Conservation (phyloP, 2,113 vertebrate genomes). For the Cyanistes caeruleus region DNA sequence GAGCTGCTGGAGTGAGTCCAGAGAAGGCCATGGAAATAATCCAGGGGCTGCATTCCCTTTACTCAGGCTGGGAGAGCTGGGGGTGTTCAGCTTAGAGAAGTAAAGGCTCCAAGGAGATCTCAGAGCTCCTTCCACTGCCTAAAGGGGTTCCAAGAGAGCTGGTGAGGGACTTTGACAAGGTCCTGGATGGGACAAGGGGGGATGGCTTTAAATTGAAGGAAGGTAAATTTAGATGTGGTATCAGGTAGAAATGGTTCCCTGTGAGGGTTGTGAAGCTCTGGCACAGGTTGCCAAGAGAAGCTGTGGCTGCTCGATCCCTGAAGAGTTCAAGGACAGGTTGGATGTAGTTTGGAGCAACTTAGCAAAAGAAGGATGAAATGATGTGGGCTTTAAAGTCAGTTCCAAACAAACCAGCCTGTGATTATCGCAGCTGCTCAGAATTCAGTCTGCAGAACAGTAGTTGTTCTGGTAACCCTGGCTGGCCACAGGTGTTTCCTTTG, state of each 20-base stretch:
- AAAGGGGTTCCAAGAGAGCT: neutral
- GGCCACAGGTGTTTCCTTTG: neutral
- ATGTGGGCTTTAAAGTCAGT: neutral
- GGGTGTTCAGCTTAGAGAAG: neutral
- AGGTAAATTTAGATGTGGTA: neutral
- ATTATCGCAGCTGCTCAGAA: neutral
- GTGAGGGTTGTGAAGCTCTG: neutral
- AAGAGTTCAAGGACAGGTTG: neutral
- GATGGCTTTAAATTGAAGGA: neutral
- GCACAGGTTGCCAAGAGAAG: neutral
- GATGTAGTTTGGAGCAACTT: neutral
- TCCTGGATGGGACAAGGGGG: neutral
- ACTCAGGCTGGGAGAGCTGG: neutral
- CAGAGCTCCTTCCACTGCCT: neutral
- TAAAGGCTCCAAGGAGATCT: neutral
- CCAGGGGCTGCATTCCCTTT: neutral
- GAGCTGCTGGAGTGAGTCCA: neutral
- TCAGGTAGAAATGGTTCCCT: neutral
- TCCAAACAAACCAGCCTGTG: neutral
- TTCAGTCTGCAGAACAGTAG: neutral
- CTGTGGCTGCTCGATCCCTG: neutral
- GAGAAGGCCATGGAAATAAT: neutral
- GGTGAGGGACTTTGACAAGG: neutral
- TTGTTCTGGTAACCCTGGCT: neutral
- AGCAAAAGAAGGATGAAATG: neutral